Percentiles rank a stretch among this genome's conserved stretches.
Conservation (phyloP, 2,113 vertebrate genomes). For the Bufo gargarizans region DNA sequence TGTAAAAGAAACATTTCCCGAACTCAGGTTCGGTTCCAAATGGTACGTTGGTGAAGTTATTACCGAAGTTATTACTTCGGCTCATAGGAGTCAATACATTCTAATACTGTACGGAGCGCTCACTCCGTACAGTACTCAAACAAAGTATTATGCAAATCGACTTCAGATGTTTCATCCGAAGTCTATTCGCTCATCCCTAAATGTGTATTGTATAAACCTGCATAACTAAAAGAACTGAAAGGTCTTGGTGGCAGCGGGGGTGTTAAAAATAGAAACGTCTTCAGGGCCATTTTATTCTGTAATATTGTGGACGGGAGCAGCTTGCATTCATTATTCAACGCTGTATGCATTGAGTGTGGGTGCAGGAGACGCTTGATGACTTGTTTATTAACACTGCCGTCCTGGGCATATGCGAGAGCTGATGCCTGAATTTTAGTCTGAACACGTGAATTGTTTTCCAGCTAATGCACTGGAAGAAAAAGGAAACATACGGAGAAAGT, state of each 20-base stretch:
- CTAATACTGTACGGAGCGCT: too few relatives aligned
- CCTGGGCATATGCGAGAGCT: neutral
- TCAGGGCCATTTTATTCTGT: slow-evolving; percentile 17
- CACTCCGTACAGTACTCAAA: too few relatives aligned
- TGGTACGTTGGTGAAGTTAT: too few relatives aligned
- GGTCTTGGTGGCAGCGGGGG: neutral
- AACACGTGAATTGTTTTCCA: neutral
- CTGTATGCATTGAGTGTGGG: slow-evolving; percentile 11
- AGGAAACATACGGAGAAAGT: neutral
- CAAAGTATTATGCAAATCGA: too few relatives aligned
- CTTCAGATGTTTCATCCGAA: too few relatives aligned
- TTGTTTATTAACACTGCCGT: slow-evolving; percentile 26
- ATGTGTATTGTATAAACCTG: neutral
- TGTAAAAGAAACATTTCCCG: too few relatives aligned
- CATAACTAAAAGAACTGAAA: slow-evolving; percentile 9
- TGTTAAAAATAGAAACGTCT: slow-evolving; percentile 46
- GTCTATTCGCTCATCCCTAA: too few relatives aligned
- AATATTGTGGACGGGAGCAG: neutral
- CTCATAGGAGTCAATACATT: too few relatives aligned
- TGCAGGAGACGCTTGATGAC: neutral
- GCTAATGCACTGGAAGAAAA: neutral
- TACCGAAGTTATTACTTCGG: too few relatives aligned
- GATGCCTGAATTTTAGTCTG: neutral
- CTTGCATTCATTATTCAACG: slow-evolving; percentile 32
- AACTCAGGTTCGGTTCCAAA: too few relatives aligned